Evolutionary conservation across 2,797 vertebrate genomes (phyloP).

Genomic region (Microhierax caerulescens): DNA sequence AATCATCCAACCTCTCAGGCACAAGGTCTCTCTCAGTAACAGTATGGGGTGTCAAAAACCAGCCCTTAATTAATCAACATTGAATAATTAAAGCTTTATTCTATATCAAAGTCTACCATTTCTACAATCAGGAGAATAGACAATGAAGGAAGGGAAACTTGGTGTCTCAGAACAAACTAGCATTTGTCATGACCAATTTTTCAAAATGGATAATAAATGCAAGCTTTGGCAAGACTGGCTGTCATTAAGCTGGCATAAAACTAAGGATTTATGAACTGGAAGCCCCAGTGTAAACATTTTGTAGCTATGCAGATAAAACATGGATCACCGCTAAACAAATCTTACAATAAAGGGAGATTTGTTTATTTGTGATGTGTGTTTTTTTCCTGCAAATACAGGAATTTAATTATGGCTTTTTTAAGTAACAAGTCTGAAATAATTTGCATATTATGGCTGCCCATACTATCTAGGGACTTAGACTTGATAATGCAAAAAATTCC

Average conservation of each 20-base stretch:
- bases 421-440: neutral
- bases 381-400: neutral
- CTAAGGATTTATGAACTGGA: conserved; percentile 16
- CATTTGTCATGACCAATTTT: conserved; percentile 34
- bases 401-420: neutral
- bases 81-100: neutral
- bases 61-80: neutral
- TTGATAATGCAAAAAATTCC: neutral
- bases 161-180: neutral
- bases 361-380: neutral
- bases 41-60: neutral
- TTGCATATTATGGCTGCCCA: neutral
- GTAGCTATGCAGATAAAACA: neutral
- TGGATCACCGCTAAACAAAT: neutral
- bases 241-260: conserved; percentile 23
- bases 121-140: neutral
- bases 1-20: neutral
- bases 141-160: neutral
- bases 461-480: neutral
- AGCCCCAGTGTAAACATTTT: neutral
- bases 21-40: neutral
- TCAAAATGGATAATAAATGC: conserved; percentile 20
- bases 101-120: neutral
- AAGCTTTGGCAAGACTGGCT: neutral
- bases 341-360: neutral